A percentile compares a stretch with the other conserved stretches of the same genome.
Evolutionary conservation across 2,888 invertebrate genomes (phyloP).

Genomic region (Chelonus formosanus): DNA sequence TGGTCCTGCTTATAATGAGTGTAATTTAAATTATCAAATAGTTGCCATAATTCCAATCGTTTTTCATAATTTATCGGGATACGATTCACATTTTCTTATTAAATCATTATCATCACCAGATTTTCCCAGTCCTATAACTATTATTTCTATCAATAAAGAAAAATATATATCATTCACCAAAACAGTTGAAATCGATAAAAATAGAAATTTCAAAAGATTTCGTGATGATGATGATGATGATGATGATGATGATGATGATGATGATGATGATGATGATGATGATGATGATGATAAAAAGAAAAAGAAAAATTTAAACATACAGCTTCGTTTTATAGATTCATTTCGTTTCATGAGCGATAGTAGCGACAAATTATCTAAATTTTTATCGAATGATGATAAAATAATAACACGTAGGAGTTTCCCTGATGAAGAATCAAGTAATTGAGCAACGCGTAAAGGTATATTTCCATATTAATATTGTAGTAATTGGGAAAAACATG

Average conservation of each 20-base stretch:
- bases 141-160: conserved; percentile 43
- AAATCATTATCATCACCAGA: conserved; percentile 36
- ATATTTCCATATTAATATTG: conserved; percentile 55
- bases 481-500: conserved; percentile 35
- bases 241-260: too few relatives aligned
- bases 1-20: conserved; percentile 1
- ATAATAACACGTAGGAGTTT: conserved; percentile 30
- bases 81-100: conserved; percentile 48
- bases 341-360: conserved; percentile 50
- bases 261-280: too few relatives aligned
- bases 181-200: background rate
- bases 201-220: too few relatives aligned
- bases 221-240: too few relatives aligned
- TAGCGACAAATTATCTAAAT: conserved; percentile 47
- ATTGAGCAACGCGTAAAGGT: conserved; percentile 46
- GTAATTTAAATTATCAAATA: conserved; percentile 7
- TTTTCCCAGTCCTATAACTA: conserved; percentile 37
- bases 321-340: conserved; percentile 46
- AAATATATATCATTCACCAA: conserved; percentile 51
- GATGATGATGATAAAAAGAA: too few relatives aligned
- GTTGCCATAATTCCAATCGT: background rate
- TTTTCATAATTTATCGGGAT: conserved; percentile 43
- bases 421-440: conserved; percentile 35
- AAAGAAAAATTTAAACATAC: background rate
- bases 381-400: conserved; percentile 36